These are phyloP conservation scores for Drymonia ruficornis DNA, from an alignment of 2,888 invertebrate species.

Conservation along the genomic window DNA sequence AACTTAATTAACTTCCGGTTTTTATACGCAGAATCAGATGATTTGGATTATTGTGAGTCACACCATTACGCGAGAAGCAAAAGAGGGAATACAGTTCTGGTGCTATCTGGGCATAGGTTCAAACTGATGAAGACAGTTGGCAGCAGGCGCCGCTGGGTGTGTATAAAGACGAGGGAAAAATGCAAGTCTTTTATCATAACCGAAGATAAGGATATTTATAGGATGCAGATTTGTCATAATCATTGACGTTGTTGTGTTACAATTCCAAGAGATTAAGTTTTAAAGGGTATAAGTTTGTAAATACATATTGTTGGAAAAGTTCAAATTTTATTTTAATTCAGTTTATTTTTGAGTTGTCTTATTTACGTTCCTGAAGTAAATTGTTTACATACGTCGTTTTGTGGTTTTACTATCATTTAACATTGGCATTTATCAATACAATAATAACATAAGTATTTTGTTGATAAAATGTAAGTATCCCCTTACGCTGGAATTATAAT, in stretches of 20 bases:
- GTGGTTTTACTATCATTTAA: background rate
- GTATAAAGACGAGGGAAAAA: constrained; percentile 47
- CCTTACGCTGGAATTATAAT: background rate
- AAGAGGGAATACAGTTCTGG: constrained; percentile 49
- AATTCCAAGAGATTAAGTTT: too few relatives aligned
- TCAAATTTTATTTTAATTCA: too few relatives aligned
- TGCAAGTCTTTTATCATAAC: constrained; percentile 55
- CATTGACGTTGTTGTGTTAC: constrained; percentile 27
- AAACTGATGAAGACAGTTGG: constrained; percentile 45
- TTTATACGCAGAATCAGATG: constrained; percentile 33
- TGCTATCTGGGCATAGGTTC: constrained; percentile 45
- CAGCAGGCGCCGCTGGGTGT: constrained; percentile 47
- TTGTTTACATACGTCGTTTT: background rate
- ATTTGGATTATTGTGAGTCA: constrained; percentile 37
- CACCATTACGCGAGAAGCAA: constrained; percentile 50
- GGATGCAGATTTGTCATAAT: constrained; percentile 42
- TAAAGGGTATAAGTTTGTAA: background rate
- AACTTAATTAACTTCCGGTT: too few relatives aligned
- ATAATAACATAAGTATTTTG: background rate
- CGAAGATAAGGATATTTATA: constrained; percentile 39
- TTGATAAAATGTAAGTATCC: constrained; percentile 1
- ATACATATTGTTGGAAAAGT: background rate
- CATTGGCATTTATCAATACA: background rate
- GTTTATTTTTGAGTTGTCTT: too few relatives aligned
- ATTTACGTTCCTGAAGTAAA: too few relatives aligned